Evolutionary conservation across 2,797 vertebrate genomes (phyloP).

Genomic region (Sebastes taczanowskii): DNA sequence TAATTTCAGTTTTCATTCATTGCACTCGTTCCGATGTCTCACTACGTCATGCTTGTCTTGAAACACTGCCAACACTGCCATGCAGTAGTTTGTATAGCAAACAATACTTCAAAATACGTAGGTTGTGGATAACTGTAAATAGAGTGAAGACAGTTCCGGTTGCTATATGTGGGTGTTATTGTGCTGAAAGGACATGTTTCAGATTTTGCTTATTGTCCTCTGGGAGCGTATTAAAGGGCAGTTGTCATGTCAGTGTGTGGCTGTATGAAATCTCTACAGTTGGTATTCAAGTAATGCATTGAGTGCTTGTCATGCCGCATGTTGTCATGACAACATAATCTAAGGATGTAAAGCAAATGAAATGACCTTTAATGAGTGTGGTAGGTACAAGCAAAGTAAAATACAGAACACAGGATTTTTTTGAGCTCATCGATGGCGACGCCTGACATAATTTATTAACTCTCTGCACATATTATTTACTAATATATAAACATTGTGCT

Average conservation of each 20-base stretch:
- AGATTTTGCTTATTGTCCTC: neutral
- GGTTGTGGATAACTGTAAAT: neutral
- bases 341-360: slow-evolving; percentile 4
- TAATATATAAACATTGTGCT: neutral
- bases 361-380: slow-evolving; percentile 17
- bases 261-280: neutral
- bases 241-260: neutral
- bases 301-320: neutral
- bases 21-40: neutral
- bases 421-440: neutral
- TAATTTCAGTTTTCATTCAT: neutral
- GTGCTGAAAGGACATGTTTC: neutral
- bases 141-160: neutral
- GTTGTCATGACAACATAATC: slow-evolving; percentile 47
- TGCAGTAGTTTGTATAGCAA: neutral
- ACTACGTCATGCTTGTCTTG: neutral
- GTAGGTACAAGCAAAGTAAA: neutral
- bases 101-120: neutral
- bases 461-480: neutral
- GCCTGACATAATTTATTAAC: neutral
- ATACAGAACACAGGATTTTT: neutral
- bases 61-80: neutral
- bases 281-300: neutral
- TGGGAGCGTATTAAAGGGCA: neutral
- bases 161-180: neutral